Percentiles rank a stretch among this genome's conserved stretches.
phyloP scores from a whole-genome alignment of 2,113 vertebrate genomes.

The Polypterus bichir region DNA sequence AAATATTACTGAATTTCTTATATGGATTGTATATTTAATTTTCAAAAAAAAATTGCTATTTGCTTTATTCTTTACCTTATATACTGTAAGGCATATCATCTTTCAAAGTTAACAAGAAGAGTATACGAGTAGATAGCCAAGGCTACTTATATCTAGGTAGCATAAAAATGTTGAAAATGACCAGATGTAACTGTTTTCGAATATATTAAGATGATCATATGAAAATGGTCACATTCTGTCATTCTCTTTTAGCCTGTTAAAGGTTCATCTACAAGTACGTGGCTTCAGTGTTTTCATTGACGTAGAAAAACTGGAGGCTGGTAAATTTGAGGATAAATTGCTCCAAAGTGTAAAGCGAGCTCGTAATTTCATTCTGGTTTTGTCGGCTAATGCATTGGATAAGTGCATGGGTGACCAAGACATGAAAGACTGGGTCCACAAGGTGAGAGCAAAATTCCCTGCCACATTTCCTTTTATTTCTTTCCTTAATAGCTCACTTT shows the following conservation, averaged over 20 bases:
- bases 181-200: too few species aligned
- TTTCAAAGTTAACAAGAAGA: too few species aligned
- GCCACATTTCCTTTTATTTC: neutral
- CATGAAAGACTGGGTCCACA: slow-evolving; percentile 96
- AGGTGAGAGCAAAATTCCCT: slow-evolving; percentile 46
- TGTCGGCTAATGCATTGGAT: slow-evolving; percentile 73
- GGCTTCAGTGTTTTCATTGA: slow-evolving; percentile 95
- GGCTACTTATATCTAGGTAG: too few species aligned
- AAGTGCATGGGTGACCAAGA: slow-evolving; percentile 80
- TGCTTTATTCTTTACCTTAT: too few species aligned
- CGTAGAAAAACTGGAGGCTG: slow-evolving; percentile 90
- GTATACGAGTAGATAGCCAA: too few species aligned
- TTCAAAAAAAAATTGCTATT: too few species aligned
- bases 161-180: too few species aligned
- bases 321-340: slow-evolving; percentile 89
- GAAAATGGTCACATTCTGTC: too few species aligned
- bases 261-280: slow-evolving; percentile 87
- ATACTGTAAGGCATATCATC: too few species aligned
- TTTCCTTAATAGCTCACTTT: neutral
- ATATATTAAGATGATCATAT: too few species aligned
- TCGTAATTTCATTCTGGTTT: slow-evolving; percentile 82
- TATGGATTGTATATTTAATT: too few species aligned
- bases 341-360: slow-evolving; percentile 76
- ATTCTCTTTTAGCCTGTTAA: slow-evolving; percentile 62
- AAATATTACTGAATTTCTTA: too few species aligned